Base-by-base conservation (phyloP, 2,113 vertebrate species). In the Chaenocephalus aceratus region DNA sequence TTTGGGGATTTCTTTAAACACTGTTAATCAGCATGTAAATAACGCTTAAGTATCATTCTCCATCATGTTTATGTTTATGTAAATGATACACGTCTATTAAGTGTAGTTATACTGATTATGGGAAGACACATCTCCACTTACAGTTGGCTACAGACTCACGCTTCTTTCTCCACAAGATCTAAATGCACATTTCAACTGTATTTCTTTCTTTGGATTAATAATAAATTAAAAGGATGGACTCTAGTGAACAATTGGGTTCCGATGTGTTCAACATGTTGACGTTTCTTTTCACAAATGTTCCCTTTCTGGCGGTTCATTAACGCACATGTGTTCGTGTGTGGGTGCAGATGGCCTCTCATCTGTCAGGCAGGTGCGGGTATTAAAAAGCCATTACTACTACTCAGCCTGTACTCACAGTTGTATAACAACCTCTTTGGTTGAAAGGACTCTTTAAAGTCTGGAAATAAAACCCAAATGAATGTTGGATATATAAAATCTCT, bases 1-100 rank as follows among this genome's bases (percentile, higher is more conserved):
- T 63, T 65, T 70, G 62, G 30, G 4, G 23, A 67, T 2, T 80
- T 30, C 0, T 30, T 46, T 36, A 16, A 59, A 64, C 0, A 1
- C 1, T 67, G 77, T 48, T 46, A 72, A 62, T 64, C 49, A 51
- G 71, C 56, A 34, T 44, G 23, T 26, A 26, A 82, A 74, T 84
- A 77, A 77, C 82, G 26, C 9, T 48, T 48, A 63, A n/a, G 2
- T 12, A 48, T 76, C 2, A 41, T 7, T 45, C 11, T 44, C 21
- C 5, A 11, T 48, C 9, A 49, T 62, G 3, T n/a, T 7, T 62
- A 10, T 59, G 11, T 13, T 41, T 62, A 23, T 36, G 23, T 41
- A 54, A n/a, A 41, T n/a, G 36, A 59, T 5, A 13, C 2, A 7
- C 10, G 26, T 52, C 18, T 0, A 15, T 61, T 23, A 2, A 53